phyloP scores from a whole-genome alignment of 2,888 invertebrate genomes.

The Lycophotia porphyrea region DNA sequence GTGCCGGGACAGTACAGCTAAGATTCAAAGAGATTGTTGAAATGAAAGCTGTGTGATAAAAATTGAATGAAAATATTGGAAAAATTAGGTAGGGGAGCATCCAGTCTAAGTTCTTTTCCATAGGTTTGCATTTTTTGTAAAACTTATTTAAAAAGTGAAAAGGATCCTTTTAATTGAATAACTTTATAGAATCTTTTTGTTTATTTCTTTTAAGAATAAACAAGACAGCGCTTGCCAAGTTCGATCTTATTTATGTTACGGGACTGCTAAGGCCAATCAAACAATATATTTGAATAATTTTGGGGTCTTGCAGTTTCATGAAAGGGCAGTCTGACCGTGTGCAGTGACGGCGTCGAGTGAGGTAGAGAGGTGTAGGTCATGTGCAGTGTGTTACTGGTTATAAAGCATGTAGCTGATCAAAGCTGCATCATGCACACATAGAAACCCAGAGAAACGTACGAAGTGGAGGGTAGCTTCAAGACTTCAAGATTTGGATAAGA shows the following conservation, averaged over 20 bases:
- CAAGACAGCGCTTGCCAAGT: neutral
- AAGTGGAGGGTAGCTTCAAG: constrained; percentile 34
- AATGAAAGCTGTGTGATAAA: constrained; percentile 42
- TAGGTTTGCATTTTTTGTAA: neutral
- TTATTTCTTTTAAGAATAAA: neutral
- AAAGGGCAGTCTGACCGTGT: constrained; percentile 43
- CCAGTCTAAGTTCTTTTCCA: constrained; percentile 7
- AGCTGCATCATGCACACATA: constrained; percentile 62
- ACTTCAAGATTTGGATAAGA: constrained; percentile 15
- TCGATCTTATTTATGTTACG: neutral
- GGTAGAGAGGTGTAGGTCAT: constrained; percentile 40
- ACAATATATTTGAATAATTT: constrained; percentile 4
- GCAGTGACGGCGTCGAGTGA: constrained; percentile 42
- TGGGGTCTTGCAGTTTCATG: constrained; percentile 63
- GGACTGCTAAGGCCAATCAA: neutral
- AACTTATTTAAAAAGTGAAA: neutral
- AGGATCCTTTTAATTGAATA: neutral
- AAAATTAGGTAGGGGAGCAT: constrained; percentile 35
- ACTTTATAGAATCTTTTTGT: neutral
- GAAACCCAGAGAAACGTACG: constrained; percentile 36
- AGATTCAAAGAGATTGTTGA: constrained; percentile 39
- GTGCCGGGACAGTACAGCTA: constrained; percentile 62
- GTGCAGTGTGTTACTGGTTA: constrained; percentile 52
- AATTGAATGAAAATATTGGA: constrained; percentile 31
- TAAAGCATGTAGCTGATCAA: constrained; percentile 44